Base-by-base conservation (phyloP, 2,888 invertebrate genomes). In the Pristionchus arcanus region DNA sequence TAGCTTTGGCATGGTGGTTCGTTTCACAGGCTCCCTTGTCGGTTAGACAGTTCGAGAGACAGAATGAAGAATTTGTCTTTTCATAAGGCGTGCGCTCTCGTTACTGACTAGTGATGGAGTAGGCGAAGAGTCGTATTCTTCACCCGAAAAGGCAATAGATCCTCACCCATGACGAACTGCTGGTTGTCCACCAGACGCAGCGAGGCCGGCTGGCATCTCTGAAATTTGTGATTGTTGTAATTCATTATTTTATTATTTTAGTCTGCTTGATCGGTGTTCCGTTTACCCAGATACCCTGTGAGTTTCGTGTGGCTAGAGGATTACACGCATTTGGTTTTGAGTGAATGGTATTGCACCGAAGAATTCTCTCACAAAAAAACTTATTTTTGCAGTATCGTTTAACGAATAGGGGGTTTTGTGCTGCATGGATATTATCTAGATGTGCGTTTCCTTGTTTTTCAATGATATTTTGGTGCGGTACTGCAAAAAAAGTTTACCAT, bases 111-210 rank as follows among this genome's bases (percentile, higher is more conserved):
- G n/a, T n/a, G n/a, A n/a, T n/a, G n/a, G n/a, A n/a, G n/a, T n/a
- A n/a, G n/a, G n/a, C n/a, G n/a, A n/a, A n/a, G n/a, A n/a, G n/a
- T n/a, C n/a, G n/a, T n/a, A n/a, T n/a, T n/a, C n/a, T n/a, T 42
- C 42, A 42, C 9, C 4, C 25, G 21, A 63, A 63, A 63, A 21
- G 63, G 7, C 13, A 21, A 63, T 19, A 63, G 63, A 9, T 21
- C 59, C 71, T 74, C 21, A 74, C 96, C 99, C 96, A 99, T 98
- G 92, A 97, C 97, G 95, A 99, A 99, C 96, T 99, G 99, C 92
- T 98, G 97, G 95, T 99, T 99, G 95, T 99, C 99, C 97, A 99
- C 97, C 19, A 99, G 96, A 37, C 99, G 96, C 91, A 99, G 97
- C 31, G 98, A 99, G 28, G 99, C 97, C 0, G 99, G 99, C 95